Evolutionary conservation across 2,113 vertebrate genomes (phyloP).

Genomic region (Raphicerus campestris): DNA sequence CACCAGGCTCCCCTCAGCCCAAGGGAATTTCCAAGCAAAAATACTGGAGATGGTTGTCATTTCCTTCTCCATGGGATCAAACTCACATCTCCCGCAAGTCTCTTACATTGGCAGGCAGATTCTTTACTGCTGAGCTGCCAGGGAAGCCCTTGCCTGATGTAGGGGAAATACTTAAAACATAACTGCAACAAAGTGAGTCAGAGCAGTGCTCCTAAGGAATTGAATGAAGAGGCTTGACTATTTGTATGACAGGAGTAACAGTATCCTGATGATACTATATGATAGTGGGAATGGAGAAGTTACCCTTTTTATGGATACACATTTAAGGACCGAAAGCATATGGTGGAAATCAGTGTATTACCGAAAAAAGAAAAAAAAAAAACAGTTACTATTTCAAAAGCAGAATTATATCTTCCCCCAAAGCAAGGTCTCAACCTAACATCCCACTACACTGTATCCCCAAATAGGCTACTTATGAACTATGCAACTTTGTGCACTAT

Average conservation of each 20-base stretch:
- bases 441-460: not conserved
- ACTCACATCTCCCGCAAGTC: not conserved
- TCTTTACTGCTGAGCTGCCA: not conserved
- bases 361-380: not conserved
- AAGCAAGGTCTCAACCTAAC: not conserved
- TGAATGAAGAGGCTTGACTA: not conserved
- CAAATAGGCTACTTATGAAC: not conserved
- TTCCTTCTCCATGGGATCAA: not conserved
- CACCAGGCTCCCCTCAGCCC: not conserved
- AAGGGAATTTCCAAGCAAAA: not conserved
- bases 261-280: not conserved
- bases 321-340: not conserved
- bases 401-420: not conserved
- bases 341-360: not conserved
- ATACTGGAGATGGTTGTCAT: not conserved
- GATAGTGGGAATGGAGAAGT: not conserved
- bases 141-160: not conserved
- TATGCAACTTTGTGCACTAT: not conserved
- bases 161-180: not conserved
- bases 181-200: not conserved
- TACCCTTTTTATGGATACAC: not conserved
- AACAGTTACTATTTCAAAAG: not conserved
- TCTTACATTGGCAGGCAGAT: not conserved
- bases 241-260: not conserved
- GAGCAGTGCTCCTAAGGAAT: not conserved